Conservation (phyloP, 2,113 vertebrate species). For the Erythrocercus mccallii region DNA sequence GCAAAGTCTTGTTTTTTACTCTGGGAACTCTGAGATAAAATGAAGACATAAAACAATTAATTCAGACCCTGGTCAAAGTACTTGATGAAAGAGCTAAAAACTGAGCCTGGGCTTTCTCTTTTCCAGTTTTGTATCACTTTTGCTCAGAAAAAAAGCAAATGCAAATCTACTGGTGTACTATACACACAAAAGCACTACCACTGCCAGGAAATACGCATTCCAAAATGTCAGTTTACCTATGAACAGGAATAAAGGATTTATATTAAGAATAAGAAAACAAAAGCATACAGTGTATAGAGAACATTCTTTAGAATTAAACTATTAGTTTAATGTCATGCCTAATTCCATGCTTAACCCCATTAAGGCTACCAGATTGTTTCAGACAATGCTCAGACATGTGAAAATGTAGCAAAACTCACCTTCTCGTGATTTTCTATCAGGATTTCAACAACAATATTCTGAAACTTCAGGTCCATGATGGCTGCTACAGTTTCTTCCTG, state of each 20-base stretch:
- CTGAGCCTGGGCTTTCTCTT: neutral
- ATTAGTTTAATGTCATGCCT: neutral
- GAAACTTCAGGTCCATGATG: constrained; percentile 99
- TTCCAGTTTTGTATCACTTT: neutral
- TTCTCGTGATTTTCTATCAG: constrained; percentile 94
- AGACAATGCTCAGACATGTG: accelerated
- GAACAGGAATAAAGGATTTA: neutral
- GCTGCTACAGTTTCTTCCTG: constrained; percentile 96
- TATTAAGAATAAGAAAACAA: neutral
- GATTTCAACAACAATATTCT: constrained; percentile 98
- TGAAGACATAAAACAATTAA: neutral
- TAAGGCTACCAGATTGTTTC: neutral
- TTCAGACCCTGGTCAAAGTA: neutral
- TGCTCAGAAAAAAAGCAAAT: neutral
- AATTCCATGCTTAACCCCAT: neutral
- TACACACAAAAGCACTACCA: neutral
- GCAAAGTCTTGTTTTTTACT: neutral
- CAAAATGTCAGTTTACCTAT: neutral
- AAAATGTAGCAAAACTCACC: constrained; percentile 66
- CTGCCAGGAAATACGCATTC: neutral
- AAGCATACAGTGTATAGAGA: accelerated
- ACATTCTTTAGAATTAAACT: neutral
- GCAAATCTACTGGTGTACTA: neutral
- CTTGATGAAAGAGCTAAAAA: neutral
- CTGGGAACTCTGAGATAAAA: neutral